Percentiles rank a stretch among this genome's conserved stretches.
Conservation (phyloP, 2,888 invertebrate genomes). For the Halocaridina rubra region DNA sequence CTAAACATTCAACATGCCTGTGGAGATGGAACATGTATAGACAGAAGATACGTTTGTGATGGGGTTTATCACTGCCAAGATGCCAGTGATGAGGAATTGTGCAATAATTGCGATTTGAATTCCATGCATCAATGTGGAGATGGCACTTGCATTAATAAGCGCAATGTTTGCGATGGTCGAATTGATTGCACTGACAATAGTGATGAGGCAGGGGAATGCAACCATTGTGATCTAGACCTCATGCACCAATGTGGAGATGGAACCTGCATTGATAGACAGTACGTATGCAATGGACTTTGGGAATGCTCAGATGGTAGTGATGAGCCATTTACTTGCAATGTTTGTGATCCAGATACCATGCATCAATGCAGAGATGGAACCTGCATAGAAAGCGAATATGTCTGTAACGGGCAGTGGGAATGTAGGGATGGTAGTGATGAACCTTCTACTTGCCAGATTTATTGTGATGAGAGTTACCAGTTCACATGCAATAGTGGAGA, state of each 20-base stretch:
- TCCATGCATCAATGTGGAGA: slow-evolving; percentile 52
- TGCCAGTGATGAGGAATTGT: slow-evolving; percentile 32
- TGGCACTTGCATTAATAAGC: slow-evolving; percentile 39
- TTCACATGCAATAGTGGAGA: slow-evolving; percentile 29
- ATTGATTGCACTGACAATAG: slow-evolving; percentile 30
- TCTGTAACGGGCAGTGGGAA: slow-evolving; percentile 52
- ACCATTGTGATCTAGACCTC: slow-evolving; percentile 6
- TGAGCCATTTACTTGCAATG: slow-evolving; percentile 18
- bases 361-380: slow-evolving; percentile 55
- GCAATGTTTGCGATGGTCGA: slow-evolving; percentile 42
- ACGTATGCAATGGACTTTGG: slow-evolving; percentile 19
- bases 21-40: slow-evolving; percentile 35
- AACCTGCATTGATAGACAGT: slow-evolving; percentile 31
- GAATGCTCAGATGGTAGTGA: slow-evolving; percentile 40
- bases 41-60: slow-evolving; percentile 22
- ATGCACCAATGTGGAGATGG: slow-evolving; percentile 57
- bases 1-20: slow-evolving; percentile 3
- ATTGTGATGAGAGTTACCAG: slow-evolving; percentile 29
- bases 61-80: slow-evolving; percentile 21
- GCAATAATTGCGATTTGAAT: slow-evolving; percentile 14
- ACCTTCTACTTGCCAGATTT: slow-evolving; percentile 21
- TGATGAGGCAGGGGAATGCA: slow-evolving; percentile 31
- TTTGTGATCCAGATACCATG: slow-evolving; percentile 19
- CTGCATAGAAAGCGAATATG: slow-evolving; percentile 27
- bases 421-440: slow-evolving; percentile 61